Percentiles rank a stretch among this genome's conserved stretches.
Conservation (phyloP, 92 coral and sea anemone species). For the Umimayanthus chanpuru region DNA sequence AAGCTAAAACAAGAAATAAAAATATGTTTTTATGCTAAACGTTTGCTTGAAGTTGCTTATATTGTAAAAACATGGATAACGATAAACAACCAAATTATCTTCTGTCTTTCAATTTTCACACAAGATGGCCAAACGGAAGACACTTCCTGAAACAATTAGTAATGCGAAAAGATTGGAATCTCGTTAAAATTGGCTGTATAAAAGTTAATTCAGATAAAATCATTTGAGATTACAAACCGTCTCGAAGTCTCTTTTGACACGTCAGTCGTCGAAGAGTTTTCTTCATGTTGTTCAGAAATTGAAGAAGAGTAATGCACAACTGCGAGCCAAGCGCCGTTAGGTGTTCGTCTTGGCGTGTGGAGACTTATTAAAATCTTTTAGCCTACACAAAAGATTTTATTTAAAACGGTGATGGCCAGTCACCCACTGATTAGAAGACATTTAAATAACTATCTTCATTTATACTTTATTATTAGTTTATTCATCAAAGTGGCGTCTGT, state of each 20-base stretch:
- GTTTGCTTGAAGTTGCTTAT: not conserved
- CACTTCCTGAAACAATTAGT: not conserved
- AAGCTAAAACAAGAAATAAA: not conserved
- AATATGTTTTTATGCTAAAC: not conserved
- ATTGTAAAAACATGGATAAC: not conserved
- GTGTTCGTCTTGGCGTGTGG: not conserved
- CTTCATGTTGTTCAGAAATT: slow-evolving; percentile 35
- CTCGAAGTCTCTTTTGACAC: slow-evolving; percentile 21
- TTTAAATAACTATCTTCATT: slow-evolving; percentile 42
- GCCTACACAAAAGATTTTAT: slow-evolving; percentile 41
- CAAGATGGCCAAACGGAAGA: slow-evolving; percentile 1
- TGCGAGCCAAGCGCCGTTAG: not conserved
- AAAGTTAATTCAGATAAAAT: not conserved
- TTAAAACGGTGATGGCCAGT: slow-evolving; percentile 33
- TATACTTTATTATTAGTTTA: slow-evolving; percentile 31
- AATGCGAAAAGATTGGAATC: not conserved
- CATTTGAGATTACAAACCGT: slow-evolving; percentile 23
- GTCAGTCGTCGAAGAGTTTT: not conserved
- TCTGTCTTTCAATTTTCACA: not conserved
- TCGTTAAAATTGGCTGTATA: not conserved
- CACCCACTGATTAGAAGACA: slow-evolving; percentile 42
- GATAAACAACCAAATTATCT: not conserved
- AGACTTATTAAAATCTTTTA: not conserved
- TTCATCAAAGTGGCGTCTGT: slow-evolving; percentile 25
- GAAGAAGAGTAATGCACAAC: slow-evolving; percentile 6